Evolutionary conservation across 2,888 invertebrate species (phyloP), one percentile per base, ranked within the genome.

Genomic region (Chesias legatella): DNA sequence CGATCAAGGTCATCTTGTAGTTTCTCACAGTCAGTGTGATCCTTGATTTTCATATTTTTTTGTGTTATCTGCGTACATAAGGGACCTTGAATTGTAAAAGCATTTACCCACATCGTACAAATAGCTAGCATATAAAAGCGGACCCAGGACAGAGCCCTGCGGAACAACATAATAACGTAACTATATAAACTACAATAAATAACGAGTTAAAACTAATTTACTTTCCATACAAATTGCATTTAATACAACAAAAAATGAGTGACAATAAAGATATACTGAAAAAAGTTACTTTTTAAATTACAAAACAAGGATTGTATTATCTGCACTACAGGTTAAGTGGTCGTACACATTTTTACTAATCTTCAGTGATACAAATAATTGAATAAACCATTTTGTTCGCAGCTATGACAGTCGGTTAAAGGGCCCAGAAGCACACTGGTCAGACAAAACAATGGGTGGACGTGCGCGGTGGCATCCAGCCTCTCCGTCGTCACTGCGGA

Each of bases 331-430:
- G n/a, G n/a, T n/a, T n/a, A n/a, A n/a, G n/a, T n/a, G n/a, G n/a
- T n/a, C n/a, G n/a, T n/a, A n/a, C n/a, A n/a, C n/a, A n/a, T n/a
- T n/a, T n/a, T n/a, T n/a, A n/a, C n/a, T n/a, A n/a, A n/a, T n/a
- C n/a, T n/a, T n/a, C n/a, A n/a, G n/a, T n/a, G n/a, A n/a, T n/a
- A n/a, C n/a, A n/a, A n/a, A n/a, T n/a, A 10, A 1, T 25, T 9
- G 1, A 24, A 10, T n/a, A 3, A 22, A n/a, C 2, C 28, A 38
- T 35, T 56, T 68, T 63, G 70, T 64, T 17, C 86, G 37, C 90
- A 94, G 94, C 73, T 93, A 92, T 79, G 94, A 94, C 69, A 90
- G 92, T 37, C 88, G 94, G 36, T 90, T 61, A 6, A 71, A 73
- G 43, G 76, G 79, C 0, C 88, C 90, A 21, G 88, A 92, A 4